Evolutionary conservation across 2,797 vertebrate species (phyloP).

Genomic region (Hirundo rustica): DNA sequence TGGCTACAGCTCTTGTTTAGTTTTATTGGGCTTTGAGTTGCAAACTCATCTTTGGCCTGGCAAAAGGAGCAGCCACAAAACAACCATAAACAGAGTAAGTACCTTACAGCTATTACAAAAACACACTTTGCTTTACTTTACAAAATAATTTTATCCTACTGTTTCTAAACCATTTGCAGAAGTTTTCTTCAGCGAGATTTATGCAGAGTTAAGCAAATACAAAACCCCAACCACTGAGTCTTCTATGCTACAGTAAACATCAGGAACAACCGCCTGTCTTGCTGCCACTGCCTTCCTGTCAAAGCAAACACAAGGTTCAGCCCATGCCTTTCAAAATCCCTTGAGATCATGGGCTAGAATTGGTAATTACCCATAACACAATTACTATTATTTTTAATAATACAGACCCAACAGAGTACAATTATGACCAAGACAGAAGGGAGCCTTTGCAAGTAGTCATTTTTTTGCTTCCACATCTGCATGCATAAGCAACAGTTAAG

Average conservation of each 20-base stretch:
- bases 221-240: not conserved
- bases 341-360: not conserved
- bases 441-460: not conserved
- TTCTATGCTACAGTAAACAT: not conserved
- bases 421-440: not conserved
- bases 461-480: not conserved
- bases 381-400: not conserved
- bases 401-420: not conserved
- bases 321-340: not conserved
- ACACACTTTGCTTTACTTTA: not conserved
- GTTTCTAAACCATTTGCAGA: not conserved
- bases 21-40: not conserved
- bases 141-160: not conserved
- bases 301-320: not conserved
- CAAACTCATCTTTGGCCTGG: not conserved
- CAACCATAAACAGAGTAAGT: not conserved
- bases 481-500: not conserved
- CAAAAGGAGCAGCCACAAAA: not conserved
- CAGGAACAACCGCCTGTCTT: not conserved
- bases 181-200: not conserved
- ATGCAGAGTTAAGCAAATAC: not conserved
- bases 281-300: not conserved
- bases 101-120: not conserved
- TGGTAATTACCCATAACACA: not conserved
- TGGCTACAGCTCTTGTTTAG: not conserved